These are phyloP conservation scores for Oxygymnocypris stewartii DNA, from an alignment of 2,113 vertebrate genomes.

Conservation along the genomic window DNA sequence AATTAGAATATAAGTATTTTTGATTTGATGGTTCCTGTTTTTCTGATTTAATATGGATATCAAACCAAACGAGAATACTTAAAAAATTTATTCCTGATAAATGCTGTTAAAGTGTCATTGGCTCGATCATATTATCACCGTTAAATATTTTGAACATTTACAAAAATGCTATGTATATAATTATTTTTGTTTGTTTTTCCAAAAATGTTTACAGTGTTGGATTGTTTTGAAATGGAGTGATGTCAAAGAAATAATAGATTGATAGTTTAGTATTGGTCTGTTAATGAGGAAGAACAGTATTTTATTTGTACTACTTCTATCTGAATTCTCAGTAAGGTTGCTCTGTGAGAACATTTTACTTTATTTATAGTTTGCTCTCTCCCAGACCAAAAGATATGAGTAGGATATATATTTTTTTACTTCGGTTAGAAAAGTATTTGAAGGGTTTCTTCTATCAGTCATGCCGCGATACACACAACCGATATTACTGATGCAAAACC, in stretches of 20 bases:
- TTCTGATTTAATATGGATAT: neutral
- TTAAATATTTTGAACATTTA: slow-evolving; percentile 6
- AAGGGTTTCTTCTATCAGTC: neutral
- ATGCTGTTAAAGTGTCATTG: neutral
- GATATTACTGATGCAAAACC: neutral
- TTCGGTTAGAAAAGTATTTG: neutral
- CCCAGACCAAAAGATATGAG: neutral
- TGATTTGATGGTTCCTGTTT: neutral
- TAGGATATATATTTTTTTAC: neutral
- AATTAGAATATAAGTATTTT: neutral
- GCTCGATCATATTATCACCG: neutral
- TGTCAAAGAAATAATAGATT: neutral
- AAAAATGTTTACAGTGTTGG: neutral
- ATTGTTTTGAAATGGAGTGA: slow-evolving; percentile 10
- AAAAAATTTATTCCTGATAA: neutral
- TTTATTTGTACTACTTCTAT: neutral
- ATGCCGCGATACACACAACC: neutral
- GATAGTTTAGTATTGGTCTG: neutral
- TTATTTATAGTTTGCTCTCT: slow-evolving; percentile 11
- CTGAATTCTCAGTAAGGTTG: neutral
- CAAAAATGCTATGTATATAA: neutral
- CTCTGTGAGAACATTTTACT: neutral
- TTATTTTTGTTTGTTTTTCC: neutral
- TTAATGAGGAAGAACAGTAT: neutral
- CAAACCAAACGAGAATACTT: neutral